Conservation (phyloP, 1,140 invertebrate species). For the Pissodes strobi region DNA sequence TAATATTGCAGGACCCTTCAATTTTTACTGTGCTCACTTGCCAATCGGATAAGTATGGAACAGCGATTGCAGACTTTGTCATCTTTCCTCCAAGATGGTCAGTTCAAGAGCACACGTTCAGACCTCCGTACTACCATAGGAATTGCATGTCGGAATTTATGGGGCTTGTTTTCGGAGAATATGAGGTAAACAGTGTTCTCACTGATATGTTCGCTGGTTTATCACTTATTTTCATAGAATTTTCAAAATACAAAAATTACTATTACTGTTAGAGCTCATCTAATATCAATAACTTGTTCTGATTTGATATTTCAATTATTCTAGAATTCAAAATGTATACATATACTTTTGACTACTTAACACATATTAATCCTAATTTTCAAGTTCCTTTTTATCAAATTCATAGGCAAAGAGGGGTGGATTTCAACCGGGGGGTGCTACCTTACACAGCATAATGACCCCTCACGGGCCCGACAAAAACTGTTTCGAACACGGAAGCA, state of each 20-base stretch:
- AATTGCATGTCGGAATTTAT: slow-evolving; percentile 99
- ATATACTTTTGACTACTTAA: no score
- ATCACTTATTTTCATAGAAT: no score
- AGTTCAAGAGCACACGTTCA: slow-evolving; percentile 94
- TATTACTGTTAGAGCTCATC: no score
- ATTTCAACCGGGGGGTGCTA: slow-evolving; percentile 86
- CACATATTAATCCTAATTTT: no score
- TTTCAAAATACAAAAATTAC: no score
- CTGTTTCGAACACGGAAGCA: slow-evolving; percentile 87
- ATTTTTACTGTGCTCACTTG: slow-evolving; percentile 98
- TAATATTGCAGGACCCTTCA: slow-evolving; percentile 98
- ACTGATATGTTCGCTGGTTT: no score
- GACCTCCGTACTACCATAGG: slow-evolving; percentile 97
- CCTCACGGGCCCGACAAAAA: slow-evolving; percentile 92
- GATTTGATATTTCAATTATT: no score
- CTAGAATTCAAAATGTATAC: no score
- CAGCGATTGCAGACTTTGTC: slow-evolving; percentile 97
- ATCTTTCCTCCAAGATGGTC: slow-evolving; percentile 98
- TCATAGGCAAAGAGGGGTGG: slow-evolving; percentile 76
- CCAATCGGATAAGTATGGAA: slow-evolving; percentile 84
- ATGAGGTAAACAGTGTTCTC: no score
- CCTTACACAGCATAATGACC: slow-evolving; percentile 95
- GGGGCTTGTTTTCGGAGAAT: slow-evolving; percentile 92
- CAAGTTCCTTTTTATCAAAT: no score
- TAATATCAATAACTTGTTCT: no score